Base-by-base conservation (phyloP, 2,797 vertebrate genomes). In the Petrocephalus sullivani region DNA sequence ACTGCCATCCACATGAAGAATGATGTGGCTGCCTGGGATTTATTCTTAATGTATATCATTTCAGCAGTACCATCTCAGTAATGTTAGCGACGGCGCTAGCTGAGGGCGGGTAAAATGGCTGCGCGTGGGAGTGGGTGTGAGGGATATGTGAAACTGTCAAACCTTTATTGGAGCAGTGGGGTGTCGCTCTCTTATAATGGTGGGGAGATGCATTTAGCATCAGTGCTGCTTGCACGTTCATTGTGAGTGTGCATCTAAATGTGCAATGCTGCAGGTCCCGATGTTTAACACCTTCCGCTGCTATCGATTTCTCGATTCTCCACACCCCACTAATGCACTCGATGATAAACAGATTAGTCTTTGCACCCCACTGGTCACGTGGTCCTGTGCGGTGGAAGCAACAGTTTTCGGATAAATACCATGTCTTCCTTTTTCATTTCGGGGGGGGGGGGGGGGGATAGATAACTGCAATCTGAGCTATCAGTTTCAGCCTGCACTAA, bases 11-110 rank as follows among this genome's bases (percentile, higher is more conserved):
- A n/a, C 78, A 51, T 51, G 46, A 82, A 51, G 78, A 82, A 82
- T 53, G 41, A 53, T 4, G 78, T 53, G 78, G 51, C 46, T 23
- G n/a, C 10, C 41, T 49, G 37, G 19, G 4, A 2, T 19, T 81
- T 49, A 81, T 81, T 81, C 75, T 49, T 81, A 49, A 81, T 81
- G 75, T 81, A 49, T 49, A 81, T 49, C 19, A 81, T 83, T 49
- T 83, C 49, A 53, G n/a, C 10, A 83, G 49, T 10, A 53, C 46
- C 46, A 12, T 21, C n/a, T 21, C 78, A 51, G 37, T 83, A n/a
- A 83, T 23, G 49, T 53, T 53, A 83, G 49, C 41, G 51, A 12
- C 46, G 21, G 78, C 16, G 7, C 33, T 23, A 53, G 78, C 46
- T 23, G 46, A 83, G n/a, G 78, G 78, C 53, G 46, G 78, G 78